Evolutionary conservation across 2,113 vertebrate species (phyloP).

Genomic region (Varanus komodoensis): DNA sequence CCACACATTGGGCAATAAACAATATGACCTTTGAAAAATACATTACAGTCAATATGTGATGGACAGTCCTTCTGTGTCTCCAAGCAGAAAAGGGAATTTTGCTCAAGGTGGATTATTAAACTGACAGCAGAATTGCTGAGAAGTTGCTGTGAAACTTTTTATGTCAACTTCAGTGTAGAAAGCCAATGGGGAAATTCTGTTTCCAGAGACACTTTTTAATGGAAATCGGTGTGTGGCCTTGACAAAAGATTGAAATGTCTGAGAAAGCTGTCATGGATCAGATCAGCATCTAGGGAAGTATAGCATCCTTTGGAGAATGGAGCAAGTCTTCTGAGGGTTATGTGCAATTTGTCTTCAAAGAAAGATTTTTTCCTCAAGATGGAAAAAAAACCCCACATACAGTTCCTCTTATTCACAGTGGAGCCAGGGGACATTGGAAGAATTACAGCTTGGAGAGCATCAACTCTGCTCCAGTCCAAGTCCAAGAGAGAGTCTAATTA

Average conservation of each 20-base stretch:
- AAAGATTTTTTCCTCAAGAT: conserved; percentile 33
- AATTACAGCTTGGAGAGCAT: conserved; percentile 29
- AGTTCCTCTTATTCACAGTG: conserved; percentile 29
- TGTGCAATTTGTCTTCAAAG: conserved; percentile 52
- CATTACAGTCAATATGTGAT: background rate
- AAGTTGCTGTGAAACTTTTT: conserved; percentile 31
- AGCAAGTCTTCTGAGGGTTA: conserved; percentile 53
- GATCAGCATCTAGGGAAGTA: conserved; percentile 52
- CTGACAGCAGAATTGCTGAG: conserved; percentile 35
- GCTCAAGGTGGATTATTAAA: conserved; percentile 41
- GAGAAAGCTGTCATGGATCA: conserved; percentile 31
- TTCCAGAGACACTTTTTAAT: conserved; percentile 60
- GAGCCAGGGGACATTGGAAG: conserved; percentile 31
- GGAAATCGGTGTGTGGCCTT: conserved; percentile 55
- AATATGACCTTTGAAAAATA: background rate
- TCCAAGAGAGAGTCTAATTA: conserved; percentile 53
- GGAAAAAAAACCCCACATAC: conserved; percentile 12
- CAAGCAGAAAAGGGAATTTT: conserved; percentile 1
- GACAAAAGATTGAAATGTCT: conserved; percentile 49
- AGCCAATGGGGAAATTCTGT: conserved; percentile 55
- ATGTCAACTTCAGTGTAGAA: conserved; percentile 44
- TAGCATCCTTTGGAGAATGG: conserved; percentile 59
- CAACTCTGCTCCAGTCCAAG: conserved; percentile 48
- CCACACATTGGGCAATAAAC: background rate
- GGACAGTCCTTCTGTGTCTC: conserved; percentile 17